Conservation (phyloP, 2,113 vertebrate species). For the Copsychus sechellarum region DNA sequence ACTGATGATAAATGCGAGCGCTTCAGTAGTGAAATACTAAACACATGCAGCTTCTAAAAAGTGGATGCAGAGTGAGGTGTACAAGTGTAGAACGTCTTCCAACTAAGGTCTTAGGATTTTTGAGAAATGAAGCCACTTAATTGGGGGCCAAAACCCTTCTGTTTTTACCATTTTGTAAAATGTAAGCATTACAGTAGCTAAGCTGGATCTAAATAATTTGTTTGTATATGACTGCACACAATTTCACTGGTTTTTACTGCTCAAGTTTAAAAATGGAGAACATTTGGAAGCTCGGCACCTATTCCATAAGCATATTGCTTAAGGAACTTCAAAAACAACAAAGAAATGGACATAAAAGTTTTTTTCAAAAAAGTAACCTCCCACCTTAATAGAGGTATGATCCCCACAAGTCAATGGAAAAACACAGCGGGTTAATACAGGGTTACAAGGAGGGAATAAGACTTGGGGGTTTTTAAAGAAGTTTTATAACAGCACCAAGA, state of each 20-base stretch:
- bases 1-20: background rate
- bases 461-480: accelerated
- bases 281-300: background rate
- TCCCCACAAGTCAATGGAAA: background rate
- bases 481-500: background rate
- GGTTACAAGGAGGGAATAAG: background rate
- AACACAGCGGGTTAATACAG: background rate
- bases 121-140: background rate
- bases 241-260: background rate
- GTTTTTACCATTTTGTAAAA: background rate
- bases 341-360: background rate
- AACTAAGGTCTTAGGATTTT: background rate
- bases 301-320: background rate
- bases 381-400: background rate
- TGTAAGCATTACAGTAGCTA: background rate
- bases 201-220: background rate
- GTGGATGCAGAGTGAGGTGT: accelerated
- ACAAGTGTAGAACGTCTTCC: background rate
- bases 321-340: background rate
- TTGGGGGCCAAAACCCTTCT: background rate
- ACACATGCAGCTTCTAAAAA: background rate
- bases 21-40: background rate
- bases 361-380: background rate
- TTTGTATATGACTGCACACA: background rate
- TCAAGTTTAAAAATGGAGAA: background rate